Evolutionary conservation across 1,140 invertebrate genomes (phyloP), one percentile per base, ranked within the genome.

Genomic region (Bursaphelenchus mucronatus): DNA sequence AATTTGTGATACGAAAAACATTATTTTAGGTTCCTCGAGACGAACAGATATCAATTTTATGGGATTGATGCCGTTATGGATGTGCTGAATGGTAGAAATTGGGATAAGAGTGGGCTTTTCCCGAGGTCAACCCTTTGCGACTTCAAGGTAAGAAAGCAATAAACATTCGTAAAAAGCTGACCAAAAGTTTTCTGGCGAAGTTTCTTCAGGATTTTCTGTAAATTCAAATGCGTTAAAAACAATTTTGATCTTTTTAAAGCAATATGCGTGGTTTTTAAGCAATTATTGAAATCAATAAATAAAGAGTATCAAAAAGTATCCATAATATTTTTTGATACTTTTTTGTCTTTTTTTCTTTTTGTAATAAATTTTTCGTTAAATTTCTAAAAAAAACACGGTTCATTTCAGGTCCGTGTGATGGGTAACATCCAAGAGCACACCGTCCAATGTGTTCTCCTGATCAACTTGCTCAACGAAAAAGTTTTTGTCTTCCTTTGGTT

Each of bases 391-490:
- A 40, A 13, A 2, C 30, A 5, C 30, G 1, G 2, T 11, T 39
- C 55, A 39, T 58, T 61, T 10, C 39, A 80, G 68, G 67, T 81
- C 1, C 69, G 78, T 13, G 76, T 78, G 8, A 79, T 80, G 76
- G 78, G 76, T 17, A 79, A 80, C 49, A 54, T 81, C 8, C 76
- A 79, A 61, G 78, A 82, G 49, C 83, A 85, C 66, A 83, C 83
- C 39, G 84, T 85, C 57, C 84, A 85, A 66, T 85, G 84, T 68
- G 83, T 84, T 11, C 81, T 85, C 59, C 82, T 84, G 15, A 85
- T 85, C 46, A 85, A 85, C 68, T 74, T 85, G 21, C 85, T 85
- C 70, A 84, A 85, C 69, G 84, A 85, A 69, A 85, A 85, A 72
- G 83, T 85, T 21, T 85, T 85, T 73, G 81, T 85, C 55, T 82